Conservation (phyloP, 2,888 invertebrate genomes). For the Auanema sp. region DNA sequence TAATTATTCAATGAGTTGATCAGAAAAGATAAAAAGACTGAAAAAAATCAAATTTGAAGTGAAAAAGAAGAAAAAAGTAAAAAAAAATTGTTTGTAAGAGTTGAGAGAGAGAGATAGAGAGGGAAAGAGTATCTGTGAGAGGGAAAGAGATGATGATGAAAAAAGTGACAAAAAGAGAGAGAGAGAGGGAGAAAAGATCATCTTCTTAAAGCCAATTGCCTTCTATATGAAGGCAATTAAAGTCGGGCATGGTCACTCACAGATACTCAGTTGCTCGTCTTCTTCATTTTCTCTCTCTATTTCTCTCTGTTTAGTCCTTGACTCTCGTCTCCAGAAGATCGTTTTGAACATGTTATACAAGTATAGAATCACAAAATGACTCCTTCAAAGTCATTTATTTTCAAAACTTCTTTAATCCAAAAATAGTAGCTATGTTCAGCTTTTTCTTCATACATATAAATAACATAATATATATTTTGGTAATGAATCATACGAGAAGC, state of each 20-base stretch:
- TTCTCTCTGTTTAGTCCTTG: too few species aligned
- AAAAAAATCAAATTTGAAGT: neutral
- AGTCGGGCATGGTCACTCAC: neutral
- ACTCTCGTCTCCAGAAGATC: slow-evolving; percentile 13
- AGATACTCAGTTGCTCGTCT: slow-evolving; percentile 18
- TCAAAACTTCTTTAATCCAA: too few species aligned
- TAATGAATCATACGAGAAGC: too few species aligned
- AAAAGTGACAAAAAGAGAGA: too few species aligned
- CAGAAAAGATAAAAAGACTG: neutral
- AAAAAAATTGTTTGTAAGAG: neutral
- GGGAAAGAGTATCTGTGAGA: slow-evolving; percentile 10
- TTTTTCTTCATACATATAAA: too few species aligned
- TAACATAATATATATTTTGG: too few species aligned
- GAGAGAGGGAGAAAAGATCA: slow-evolving; percentile 11
- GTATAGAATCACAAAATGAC: slow-evolving; percentile 26
- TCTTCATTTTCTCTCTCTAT: too few species aligned
- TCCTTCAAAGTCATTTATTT: too few species aligned
- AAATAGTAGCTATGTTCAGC: too few species aligned
- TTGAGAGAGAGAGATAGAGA: slow-evolving; percentile 13
- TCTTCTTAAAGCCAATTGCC: slow-evolving; percentile 6
- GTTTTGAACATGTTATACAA: slow-evolving; percentile 28
- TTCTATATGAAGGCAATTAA: neutral
- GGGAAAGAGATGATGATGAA: slow-evolving; percentile 3
- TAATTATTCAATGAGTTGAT: neutral
- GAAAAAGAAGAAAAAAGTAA: neutral